Evolutionary conservation across 2,113 vertebrate species (phyloP).

Genomic region (Syngnathus floridae): DNA sequence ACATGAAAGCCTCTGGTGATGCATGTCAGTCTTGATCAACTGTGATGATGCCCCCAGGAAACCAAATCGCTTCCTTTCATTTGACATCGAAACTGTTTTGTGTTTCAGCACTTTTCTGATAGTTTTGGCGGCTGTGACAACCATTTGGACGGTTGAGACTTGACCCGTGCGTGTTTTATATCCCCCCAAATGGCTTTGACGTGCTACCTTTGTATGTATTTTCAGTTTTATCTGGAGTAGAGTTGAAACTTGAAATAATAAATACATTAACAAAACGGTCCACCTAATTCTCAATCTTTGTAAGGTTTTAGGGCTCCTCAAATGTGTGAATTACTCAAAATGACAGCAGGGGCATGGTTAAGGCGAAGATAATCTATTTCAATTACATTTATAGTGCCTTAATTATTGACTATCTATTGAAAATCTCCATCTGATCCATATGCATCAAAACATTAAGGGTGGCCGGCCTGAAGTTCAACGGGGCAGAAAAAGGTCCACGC

Average conservation of each 20-base stretch:
- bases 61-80: slow-evolving; percentile 44
- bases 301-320: not conserved
- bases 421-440: slow-evolving; percentile 8
- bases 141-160: slow-evolving; percentile 6
- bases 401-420: slow-evolving; percentile 17
- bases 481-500: slow-evolving; percentile 73
- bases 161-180: not conserved
- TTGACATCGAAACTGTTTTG: slow-evolving; percentile 49
- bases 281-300: not conserved
- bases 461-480: slow-evolving; percentile 72
- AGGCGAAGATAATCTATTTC: slow-evolving; percentile 20
- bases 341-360: not conserved
- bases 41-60: slow-evolving; percentile 53
- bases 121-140: slow-evolving; percentile 38
- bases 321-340: slow-evolving; percentile 1
- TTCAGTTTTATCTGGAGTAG: not conserved
- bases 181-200: slow-evolving; percentile 4
- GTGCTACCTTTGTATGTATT: not conserved
- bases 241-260: not conserved
- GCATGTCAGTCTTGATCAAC: slow-evolving; percentile 67
- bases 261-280: not conserved
- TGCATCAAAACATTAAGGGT: not conserved
- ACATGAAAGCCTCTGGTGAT: slow-evolving; percentile 68
- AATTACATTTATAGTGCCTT: slow-evolving; percentile 42
- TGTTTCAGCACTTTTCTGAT: slow-evolving; percentile 62